phyloP scores from a whole-genome alignment of 2,797 vertebrate genomes.

The Ispidina picta region DNA sequence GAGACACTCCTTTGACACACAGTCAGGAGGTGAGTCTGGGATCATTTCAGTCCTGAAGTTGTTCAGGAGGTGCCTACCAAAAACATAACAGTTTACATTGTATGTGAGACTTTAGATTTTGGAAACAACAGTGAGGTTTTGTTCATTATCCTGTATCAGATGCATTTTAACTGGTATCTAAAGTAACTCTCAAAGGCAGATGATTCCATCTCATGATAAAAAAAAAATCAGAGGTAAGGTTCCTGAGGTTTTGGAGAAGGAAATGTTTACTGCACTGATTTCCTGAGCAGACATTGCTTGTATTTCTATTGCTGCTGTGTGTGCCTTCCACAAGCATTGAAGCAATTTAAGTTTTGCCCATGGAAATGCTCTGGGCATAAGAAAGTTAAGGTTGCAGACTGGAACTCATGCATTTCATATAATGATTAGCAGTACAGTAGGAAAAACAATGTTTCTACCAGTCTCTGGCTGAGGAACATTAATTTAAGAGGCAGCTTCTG shows the following conservation, averaged over 20 bases:
- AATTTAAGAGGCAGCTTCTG: not conserved
- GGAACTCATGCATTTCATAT: not conserved
- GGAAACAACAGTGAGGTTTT: not conserved
- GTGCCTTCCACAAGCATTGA: not conserved
- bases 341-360: not conserved
- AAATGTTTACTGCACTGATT: not conserved
- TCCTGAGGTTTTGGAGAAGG: not conserved
- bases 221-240: not conserved
- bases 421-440: not conserved
- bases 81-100: not conserved
- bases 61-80: not conserved
- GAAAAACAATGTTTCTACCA: not conserved
- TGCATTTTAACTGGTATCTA: not conserved
- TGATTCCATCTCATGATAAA: not conserved
- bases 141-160: not conserved
- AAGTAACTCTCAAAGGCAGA: not conserved
- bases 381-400: not conserved
- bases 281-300: not conserved
- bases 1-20: not conserved
- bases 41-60: not conserved
- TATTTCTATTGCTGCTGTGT: not conserved
- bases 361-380: not conserved
- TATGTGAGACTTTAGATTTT: not conserved
- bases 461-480: not conserved
- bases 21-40: not conserved